A percentile compares a stretch with the other conserved stretches of the same genome.
These are phyloP conservation scores for Pocota personata DNA, from an alignment of 2,888 invertebrate genomes.

Conservation along the genomic window DNA sequence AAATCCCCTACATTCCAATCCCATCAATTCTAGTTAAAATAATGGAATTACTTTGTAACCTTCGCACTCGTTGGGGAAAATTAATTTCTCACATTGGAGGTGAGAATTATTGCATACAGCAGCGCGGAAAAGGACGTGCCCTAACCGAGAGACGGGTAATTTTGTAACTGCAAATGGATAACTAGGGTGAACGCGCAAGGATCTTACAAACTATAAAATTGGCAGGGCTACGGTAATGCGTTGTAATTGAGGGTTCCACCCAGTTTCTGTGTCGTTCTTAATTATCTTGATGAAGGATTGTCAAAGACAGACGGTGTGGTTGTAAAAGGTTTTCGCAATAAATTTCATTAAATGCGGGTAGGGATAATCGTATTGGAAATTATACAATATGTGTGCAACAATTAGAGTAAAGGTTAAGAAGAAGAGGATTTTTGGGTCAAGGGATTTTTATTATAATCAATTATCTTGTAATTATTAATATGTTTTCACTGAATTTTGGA, in stretches of 20 bases:
- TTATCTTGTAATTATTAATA: too few species aligned
- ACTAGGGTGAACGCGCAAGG: not conserved
- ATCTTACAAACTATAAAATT: conserved; percentile 10
- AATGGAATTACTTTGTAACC: conserved; percentile 16
- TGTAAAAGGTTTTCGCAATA: not conserved
- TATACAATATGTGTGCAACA: not conserved
- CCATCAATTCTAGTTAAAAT: conserved; percentile 11
- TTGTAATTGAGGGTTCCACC: conserved; percentile 37
- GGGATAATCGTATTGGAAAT: not conserved
- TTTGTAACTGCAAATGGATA: conserved; percentile 32
- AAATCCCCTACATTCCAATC: not conserved
- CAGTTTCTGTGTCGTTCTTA: conserved; percentile 34
- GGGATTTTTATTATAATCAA: not conserved
- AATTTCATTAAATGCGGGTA: not conserved
- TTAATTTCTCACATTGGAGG: not conserved
- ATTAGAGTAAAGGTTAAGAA: not conserved
- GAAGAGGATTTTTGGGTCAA: not conserved
- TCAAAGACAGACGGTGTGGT: not conserved
- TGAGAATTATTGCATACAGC: not conserved
- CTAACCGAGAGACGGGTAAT: conserved; percentile 17
- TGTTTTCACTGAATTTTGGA: too few species aligned
- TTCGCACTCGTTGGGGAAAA: conserved; percentile 2
- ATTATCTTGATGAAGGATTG: conserved; percentile 17
- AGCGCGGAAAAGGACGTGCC: not conserved
- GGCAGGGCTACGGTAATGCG: not conserved